Evolutionary conservation across 2,888 invertebrate genomes (phyloP).

Genomic region (Hanleya hanleyi): DNA sequence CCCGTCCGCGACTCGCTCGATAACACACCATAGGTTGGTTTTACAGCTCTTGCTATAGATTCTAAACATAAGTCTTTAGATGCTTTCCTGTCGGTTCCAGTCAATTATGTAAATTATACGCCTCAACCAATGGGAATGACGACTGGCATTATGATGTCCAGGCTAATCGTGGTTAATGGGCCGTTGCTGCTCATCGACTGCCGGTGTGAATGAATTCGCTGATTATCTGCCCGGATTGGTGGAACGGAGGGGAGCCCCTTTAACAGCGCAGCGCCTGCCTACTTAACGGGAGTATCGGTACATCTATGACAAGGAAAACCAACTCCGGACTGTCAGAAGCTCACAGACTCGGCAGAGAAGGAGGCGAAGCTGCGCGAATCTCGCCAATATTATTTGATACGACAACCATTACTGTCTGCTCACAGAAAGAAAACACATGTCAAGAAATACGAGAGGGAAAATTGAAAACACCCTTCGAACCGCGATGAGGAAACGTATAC

Average conservation of each 20-base stretch:
- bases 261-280: background rate
- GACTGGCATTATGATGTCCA: background rate
- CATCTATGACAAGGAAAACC: too few relatives aligned
- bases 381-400: background rate
- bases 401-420: background rate
- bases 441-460: background rate
- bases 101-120: constrained; percentile 1
- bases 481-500: too few relatives aligned
- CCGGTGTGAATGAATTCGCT: background rate
- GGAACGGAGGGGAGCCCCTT: background rate
- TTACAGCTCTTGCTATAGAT: too few relatives aligned
- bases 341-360: too few relatives aligned
- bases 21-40: too few relatives aligned
- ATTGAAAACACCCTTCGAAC: background rate
- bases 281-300: too few relatives aligned
- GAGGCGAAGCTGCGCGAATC: background rate
- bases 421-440: background rate
- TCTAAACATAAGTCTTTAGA: too few relatives aligned
- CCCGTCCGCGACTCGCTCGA: too few relatives aligned
- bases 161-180: background rate
- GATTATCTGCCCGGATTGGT: too few relatives aligned
- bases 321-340: too few relatives aligned
- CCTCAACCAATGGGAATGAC: background rate
- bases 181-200: background rate
- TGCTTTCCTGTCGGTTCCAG: background rate